These are phyloP conservation scores for Rhinogobio ventralis DNA, from an alignment of 2,797 vertebrate species.

Conservation along the genomic window DNA sequence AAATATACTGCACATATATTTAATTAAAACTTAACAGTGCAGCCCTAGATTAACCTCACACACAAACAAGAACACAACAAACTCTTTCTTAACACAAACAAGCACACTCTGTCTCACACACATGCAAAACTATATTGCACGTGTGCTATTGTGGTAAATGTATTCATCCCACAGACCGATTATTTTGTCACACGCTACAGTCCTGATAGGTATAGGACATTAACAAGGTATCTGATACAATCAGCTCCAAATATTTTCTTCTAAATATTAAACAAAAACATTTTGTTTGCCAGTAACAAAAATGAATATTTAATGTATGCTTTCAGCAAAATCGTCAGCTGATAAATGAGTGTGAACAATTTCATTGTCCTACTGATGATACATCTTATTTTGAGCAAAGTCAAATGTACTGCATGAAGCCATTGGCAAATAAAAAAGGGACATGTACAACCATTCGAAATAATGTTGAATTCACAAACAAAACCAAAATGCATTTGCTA, in stretches of 20 bases:
- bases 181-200: too few relatives aligned
- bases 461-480: not conserved
- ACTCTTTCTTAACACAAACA: not conserved
- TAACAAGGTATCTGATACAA: not conserved
- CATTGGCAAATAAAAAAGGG: not conserved
- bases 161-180: too few relatives aligned
- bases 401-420: not conserved
- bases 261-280: not conserved
- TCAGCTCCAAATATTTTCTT: not conserved
- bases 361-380: not conserved
- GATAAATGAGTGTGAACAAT: not conserved
- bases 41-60: not conserved
- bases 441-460: not conserved
- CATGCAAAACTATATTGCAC: too few relatives aligned
- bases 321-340: not conserved
- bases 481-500: conserved; percentile 13
- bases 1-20: too few relatives aligned
- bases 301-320: not conserved
- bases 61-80: not conserved
- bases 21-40: too few relatives aligned
- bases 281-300: conserved; percentile 7
- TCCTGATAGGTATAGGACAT: not conserved
- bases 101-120: too few relatives aligned
- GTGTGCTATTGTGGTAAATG: too few relatives aligned
- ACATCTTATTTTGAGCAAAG: not conserved